Evolutionary conservation across 1,140 invertebrate species (phyloP).

Genomic region (Nephotettix cincticeps): DNA sequence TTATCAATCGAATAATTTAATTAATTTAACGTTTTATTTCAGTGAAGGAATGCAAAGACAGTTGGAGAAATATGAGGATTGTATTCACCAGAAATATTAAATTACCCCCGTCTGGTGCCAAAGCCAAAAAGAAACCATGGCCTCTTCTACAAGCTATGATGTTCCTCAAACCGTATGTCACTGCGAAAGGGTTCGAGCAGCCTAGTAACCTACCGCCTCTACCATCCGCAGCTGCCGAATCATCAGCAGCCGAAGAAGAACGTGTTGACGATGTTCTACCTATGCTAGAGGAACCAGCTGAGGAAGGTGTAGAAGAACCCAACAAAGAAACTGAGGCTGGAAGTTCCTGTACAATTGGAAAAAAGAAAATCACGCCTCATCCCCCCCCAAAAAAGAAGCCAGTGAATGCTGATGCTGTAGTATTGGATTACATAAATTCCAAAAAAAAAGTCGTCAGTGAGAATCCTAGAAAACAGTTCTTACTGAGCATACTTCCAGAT

Average conservation of each 20-base stretch:
- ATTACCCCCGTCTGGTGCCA: constrained; percentile 27
- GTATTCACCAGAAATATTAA: constrained; percentile 28
- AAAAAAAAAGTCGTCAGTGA: constrained; percentile 9
- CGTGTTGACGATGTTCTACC: constrained; percentile 22
- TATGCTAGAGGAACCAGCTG: constrained; percentile 4
- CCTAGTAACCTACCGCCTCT: constrained; percentile 19
- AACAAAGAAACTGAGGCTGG: not conserved
- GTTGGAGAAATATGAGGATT: constrained; percentile 24
- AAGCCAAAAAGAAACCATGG: constrained; percentile 21
- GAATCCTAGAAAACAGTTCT: constrained; percentile 3
- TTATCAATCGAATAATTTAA: not conserved
- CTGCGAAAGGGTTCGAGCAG: constrained; percentile 16
- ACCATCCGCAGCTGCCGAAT: not conserved
- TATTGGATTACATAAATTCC: not conserved
- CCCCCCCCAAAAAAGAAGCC: constrained; percentile 1
- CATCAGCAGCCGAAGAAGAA: constrained; percentile 19
- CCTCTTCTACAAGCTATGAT: constrained; percentile 21
- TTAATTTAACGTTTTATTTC: constrained; percentile 23
- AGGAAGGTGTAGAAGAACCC: constrained; percentile 6
- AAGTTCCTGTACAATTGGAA: constrained; percentile 9
- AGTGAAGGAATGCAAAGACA: constrained; percentile 28
- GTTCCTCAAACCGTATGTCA: constrained; percentile 23
- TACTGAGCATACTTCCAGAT: constrained; percentile 1
- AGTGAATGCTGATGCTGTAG: not conserved
- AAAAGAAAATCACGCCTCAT: not conserved